Base-by-base conservation (phyloP, 2,797 vertebrate species). In the Australoheros facetus region DNA sequence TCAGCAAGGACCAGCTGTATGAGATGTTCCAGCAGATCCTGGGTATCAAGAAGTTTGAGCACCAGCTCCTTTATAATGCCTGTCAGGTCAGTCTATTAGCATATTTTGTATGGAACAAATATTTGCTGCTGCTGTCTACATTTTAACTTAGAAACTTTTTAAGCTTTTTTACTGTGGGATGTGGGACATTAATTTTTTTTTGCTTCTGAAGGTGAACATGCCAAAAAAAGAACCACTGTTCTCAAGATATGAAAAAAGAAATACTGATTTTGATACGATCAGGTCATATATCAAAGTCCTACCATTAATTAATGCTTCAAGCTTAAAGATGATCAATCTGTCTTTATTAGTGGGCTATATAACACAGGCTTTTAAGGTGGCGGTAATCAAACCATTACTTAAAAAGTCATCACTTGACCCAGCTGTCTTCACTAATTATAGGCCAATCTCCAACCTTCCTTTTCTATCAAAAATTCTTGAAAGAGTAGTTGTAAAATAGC, bases 21-120 rank as follows among this genome's bases (percentile, higher is more conserved):
- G 98, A 99, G 92, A 99, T 99, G 98, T 99, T 99, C 92, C 98
- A 99, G 92, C 97, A 97, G 89, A 99, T 99, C 88, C 93, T 99
- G 62, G 98, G 98, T 45, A 97, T 99, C 93, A 99, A 99, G 94
- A 99, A 99, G 81, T 99, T 99, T 58, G 98, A 99, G 83, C 98
- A 99, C 92, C 98, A 99, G 87, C 97, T 99, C 54, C 95, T 99
- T 23, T 99, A 99, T 85, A 99, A 99, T 1, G 98, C 98, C 1
- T 99, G 98, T 83, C 98, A 99, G 98, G 98, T 99, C 90, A 96
- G 94, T 83, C 10, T 30, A 21, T 58, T 54, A 73, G 32, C 21
- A 10, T 13, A 64, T 17, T 42, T 26, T 45, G 1, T 39, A 37
- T 3, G 7, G 13, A 16, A 48, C 14, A 48, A 48, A 48, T 6